Percentiles rank a stretch among this genome's conserved stretches.
Conservation (phyloP, 2,888 invertebrate genomes). For the Biston stratarius region DNA sequence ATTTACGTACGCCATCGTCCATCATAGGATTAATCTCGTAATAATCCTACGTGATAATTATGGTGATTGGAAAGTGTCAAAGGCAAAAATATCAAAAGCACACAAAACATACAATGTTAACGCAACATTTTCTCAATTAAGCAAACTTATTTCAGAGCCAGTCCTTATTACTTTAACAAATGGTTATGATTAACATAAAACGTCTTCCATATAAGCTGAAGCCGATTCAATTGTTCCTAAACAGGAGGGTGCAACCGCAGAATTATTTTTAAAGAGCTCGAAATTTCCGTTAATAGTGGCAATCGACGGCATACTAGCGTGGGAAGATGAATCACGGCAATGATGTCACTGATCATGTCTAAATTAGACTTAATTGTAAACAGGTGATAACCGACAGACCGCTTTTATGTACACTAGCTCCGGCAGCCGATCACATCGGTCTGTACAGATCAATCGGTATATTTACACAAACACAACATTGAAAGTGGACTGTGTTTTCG, state of each 20-base stretch:
- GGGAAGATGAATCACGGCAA: slow-evolving; percentile 62
- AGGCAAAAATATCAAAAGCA: slow-evolving; percentile 13
- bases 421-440: slow-evolving; percentile 44
- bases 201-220: slow-evolving; percentile 42
- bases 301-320: slow-evolving; percentile 47
- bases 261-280: slow-evolving; percentile 48
- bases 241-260: slow-evolving; percentile 51
- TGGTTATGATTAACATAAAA: slow-evolving; percentile 46
- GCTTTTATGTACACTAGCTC: slow-evolving; percentile 37
- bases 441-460: slow-evolving; percentile 49
- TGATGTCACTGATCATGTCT: slow-evolving; percentile 61
- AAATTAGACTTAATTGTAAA: slow-evolving; percentile 53
- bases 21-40: not conserved
- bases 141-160: slow-evolving; percentile 21
- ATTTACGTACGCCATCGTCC: not conserved
- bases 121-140: slow-evolving; percentile 27
- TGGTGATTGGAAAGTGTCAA: not conserved
- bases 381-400: slow-evolving; percentile 45
- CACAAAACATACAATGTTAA: slow-evolving; percentile 19
- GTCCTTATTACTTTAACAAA: slow-evolving; percentile 21
- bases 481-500: slow-evolving; percentile 64
- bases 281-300: slow-evolving; percentile 51
- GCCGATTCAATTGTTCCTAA: slow-evolving; percentile 50
- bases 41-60: too few species aligned
- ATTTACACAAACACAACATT: slow-evolving; percentile 59